These are phyloP conservation scores for Lagodon rhomboides DNA, from an alignment of 2,797 vertebrate species.

Conservation along the genomic window DNA sequence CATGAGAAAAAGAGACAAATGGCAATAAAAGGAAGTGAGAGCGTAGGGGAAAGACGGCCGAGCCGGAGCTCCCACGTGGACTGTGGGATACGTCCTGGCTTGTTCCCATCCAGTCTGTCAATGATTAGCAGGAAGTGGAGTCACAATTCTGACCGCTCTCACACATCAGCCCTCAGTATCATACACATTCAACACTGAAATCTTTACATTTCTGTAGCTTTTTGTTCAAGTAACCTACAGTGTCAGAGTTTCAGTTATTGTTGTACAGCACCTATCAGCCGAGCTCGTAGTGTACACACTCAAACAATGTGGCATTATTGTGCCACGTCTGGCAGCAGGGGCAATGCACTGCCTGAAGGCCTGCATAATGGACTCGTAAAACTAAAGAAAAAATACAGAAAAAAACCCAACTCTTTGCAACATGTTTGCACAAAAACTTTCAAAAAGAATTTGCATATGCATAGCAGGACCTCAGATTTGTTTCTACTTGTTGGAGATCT, in stretches of 20 bases:
- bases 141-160: slow-evolving; percentile 18
- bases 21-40: slow-evolving; percentile 46
- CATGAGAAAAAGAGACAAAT: slow-evolving; percentile 37
- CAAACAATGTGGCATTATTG: slow-evolving; percentile 15
- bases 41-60: slow-evolving; percentile 5
- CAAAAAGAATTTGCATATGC: not conserved
- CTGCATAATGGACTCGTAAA: not conserved
- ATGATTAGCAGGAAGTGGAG: slow-evolving; percentile 71
- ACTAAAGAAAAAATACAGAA: not conserved
- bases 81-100: slow-evolving; percentile 57
- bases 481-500: slow-evolving; percentile 7
- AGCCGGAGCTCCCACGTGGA: slow-evolving; percentile 38
- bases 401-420: not conserved
- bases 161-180: not conserved
- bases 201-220: slow-evolving; percentile 22
- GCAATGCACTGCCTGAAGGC: not conserved
- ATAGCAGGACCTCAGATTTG: not conserved
- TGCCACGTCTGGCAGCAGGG: not conserved
- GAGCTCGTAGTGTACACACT: slow-evolving; percentile 9
- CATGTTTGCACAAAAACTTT: not conserved
- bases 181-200: slow-evolving; percentile 9
- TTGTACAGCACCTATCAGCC: not conserved
- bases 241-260: slow-evolving; percentile 18
- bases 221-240: slow-evolving; percentile 14
- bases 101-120: slow-evolving; percentile 72